Evolutionary conservation across 2,113 vertebrate species (phyloP), one percentile per base, ranked within the genome.

Genomic region (Sturnira hondurensis): DNA sequence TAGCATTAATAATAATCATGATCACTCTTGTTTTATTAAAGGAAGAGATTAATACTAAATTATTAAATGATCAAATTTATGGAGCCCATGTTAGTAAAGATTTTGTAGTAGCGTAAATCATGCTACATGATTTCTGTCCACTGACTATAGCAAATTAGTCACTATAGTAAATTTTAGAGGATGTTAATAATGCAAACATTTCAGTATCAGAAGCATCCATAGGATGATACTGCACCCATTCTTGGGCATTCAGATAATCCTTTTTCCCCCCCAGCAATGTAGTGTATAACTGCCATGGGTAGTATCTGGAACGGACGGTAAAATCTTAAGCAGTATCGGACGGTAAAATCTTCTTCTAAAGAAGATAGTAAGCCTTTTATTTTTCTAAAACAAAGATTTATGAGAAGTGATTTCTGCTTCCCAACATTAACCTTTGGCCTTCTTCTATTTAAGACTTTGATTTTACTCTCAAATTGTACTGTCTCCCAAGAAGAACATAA

Each of bases 31-130:
- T 97, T 98, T 98, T 97, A 98, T 97, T 98, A 96, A 97, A 97
- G 97, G 96, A 96, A 97, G 97, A 96, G 87, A 96, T 97, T 95
- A 97, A 89, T 88, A 96, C 91, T 98, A 97, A 97, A 98, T 98
- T 97, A 98, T 97, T 96, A 97, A 97, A 95, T 97, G 96, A 97
- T 96, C 89, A 97, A 95, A 98, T 98, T 98, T 98, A 98, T 31
- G 90, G 87, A 67, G 61, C 95, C 65, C 83, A 95, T 97, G 97
- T 98, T 98, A 98, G 98, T 98, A 98, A 98, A 98, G 97, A 97
- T 95, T 98, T 95, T 97, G 95, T 91, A 94, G 77, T 91, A 96
- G 85, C 92, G 84, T 97, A 98, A 98, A 98, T 98, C 97, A 97
- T 74, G 87, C 86, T 88, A 88, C 88, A 88, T 97, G 97, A 98